These are phyloP conservation scores for Anableps anableps DNA, from an alignment of 2,797 vertebrate species.

Conservation along the genomic window DNA sequence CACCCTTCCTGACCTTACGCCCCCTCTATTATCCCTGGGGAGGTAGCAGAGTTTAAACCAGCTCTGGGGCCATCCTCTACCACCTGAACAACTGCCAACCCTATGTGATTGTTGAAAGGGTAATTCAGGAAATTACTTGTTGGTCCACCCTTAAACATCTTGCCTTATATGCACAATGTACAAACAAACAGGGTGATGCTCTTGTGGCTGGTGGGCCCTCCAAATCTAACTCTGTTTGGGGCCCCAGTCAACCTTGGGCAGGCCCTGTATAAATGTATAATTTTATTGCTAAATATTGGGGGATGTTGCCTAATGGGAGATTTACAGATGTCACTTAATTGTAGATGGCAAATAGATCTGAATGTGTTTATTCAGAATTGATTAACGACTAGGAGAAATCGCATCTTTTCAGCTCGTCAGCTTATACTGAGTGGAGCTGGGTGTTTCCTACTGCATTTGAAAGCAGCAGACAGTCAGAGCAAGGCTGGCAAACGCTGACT, in stretches of 20 bases:
- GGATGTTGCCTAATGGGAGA: not conserved
- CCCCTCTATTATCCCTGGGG: too few relatives aligned
- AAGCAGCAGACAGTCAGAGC: not conserved
- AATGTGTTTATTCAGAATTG: not conserved
- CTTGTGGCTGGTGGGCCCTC: too few relatives aligned
- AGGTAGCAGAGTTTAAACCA: not conserved
- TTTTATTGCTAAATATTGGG: not conserved
- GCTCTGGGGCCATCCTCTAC: not conserved
- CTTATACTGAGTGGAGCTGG: not conserved
- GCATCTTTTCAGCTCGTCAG: not conserved
- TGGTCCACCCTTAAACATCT: not conserved
- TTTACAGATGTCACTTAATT: not conserved
- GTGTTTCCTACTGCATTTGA: conserved; percentile 3
- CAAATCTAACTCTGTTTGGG: not conserved
- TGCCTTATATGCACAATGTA: not conserved
- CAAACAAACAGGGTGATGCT: not conserved
- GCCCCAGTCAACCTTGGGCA: not conserved
- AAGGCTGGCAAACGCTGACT: not conserved
- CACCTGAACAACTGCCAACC: too few relatives aligned
- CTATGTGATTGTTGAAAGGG: not conserved
- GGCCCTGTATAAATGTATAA: not conserved
- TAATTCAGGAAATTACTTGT: not conserved
- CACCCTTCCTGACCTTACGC: not conserved
- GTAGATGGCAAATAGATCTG: not conserved
- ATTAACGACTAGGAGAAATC: not conserved